Conservation (phyloP, 2,888 invertebrate species). For the Ophion ellenae region DNA sequence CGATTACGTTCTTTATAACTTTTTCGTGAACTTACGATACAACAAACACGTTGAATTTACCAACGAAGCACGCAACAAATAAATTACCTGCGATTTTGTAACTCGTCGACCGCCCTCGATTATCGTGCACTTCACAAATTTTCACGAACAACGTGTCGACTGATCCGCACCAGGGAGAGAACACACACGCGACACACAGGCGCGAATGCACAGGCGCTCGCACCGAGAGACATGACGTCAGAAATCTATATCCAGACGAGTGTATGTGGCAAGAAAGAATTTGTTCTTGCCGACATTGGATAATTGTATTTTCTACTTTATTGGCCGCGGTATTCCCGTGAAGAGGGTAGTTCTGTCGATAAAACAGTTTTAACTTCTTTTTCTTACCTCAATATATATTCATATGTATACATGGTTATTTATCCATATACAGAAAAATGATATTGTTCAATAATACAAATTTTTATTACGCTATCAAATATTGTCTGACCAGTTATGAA, state of each 20-base stretch:
- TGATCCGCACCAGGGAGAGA: slow-evolving; percentile 65
- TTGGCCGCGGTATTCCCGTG: neutral
- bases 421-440: too few species aligned
- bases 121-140: slow-evolving; percentile 57
- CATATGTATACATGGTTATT: neutral
- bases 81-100: slow-evolving; percentile 63
- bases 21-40: neutral
- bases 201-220: slow-evolving; percentile 1
- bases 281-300: neutral
- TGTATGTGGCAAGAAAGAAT: neutral
- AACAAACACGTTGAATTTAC: neutral
- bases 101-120: slow-evolving; percentile 58
- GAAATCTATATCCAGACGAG: slow-evolving; percentile 40
- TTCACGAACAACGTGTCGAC: slow-evolving; percentile 74
- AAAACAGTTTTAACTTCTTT: neutral
- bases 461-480: too few species aligned
- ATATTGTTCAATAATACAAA: too few species aligned
- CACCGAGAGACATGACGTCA: slow-evolving; percentile 73
- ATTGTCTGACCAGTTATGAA: too few species aligned
- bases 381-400: too few species aligned
- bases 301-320: slow-evolving; percentile 4
- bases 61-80: slow-evolving; percentile 1
- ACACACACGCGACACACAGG: slow-evolving; percentile 58
- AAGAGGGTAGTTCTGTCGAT: neutral
- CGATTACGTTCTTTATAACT: neutral